Conservation (phyloP, 2,888 invertebrate species). For the Idaea straminata region DNA sequence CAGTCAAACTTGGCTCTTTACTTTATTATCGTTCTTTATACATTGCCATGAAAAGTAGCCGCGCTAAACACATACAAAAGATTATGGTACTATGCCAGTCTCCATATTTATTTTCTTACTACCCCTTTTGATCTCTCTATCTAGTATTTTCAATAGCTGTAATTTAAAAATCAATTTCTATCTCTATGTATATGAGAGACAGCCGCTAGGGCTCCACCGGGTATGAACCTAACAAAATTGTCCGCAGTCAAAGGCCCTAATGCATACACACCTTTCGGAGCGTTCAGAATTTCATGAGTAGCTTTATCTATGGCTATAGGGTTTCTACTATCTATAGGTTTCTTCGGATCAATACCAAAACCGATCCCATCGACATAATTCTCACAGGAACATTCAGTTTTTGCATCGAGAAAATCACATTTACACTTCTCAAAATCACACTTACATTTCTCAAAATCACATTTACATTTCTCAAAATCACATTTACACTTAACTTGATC, state of each 20-base stretch:
- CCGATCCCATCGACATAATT: constrained; percentile 71
- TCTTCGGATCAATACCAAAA: constrained; percentile 82
- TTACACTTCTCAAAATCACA: constrained; percentile 48
- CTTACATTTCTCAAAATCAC: constrained; percentile 32
- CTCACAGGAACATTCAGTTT: too few species aligned
- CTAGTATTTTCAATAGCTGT: too few species aligned
- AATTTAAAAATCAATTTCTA: constrained; percentile 43
- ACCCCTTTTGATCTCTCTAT: too few species aligned
- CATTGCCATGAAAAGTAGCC: too few species aligned
- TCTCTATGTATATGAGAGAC: constrained; percentile 62
- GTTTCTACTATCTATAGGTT: constrained; percentile 88
- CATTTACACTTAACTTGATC: constrained; percentile 38
- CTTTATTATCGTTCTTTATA: too few species aligned
- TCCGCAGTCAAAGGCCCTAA: constrained; percentile 94
- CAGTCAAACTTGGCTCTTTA: too few species aligned
- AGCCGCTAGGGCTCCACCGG: constrained; percentile 88
- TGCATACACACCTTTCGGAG: constrained; percentile 88
- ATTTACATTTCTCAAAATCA: too few species aligned
- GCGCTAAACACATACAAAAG: too few species aligned
- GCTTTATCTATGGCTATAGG: constrained; percentile 87
- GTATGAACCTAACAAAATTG: constrained; percentile 94
- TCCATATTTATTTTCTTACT: too few species aligned
- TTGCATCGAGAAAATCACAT: constrained; percentile 56
- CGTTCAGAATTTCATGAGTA: constrained; percentile 85
- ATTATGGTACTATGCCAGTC: too few species aligned